Evolutionary conservation across 2,888 invertebrate genomes (phyloP).

Genomic region (Brachyopa scutellaris): DNA sequence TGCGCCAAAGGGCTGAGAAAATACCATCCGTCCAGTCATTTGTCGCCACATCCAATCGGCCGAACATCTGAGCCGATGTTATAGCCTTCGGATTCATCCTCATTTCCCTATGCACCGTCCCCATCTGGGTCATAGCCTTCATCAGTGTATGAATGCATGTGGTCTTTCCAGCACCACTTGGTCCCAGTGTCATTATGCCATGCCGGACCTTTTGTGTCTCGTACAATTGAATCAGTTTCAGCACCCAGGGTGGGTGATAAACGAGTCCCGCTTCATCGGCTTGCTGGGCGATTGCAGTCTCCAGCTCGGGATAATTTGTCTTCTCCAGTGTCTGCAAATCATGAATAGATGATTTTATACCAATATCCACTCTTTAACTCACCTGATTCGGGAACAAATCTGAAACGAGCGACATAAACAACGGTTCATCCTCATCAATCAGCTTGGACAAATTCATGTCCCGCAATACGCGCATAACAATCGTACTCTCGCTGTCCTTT

Average conservation of each 20-base stretch:
- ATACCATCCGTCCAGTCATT: slow-evolving; percentile 99
- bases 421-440: slow-evolving; percentile 98
- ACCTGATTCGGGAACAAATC: slow-evolving; percentile 97
- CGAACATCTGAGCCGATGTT: slow-evolving; percentile 98
- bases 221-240: slow-evolving; percentile 97
- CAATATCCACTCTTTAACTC: slow-evolving; percentile 20
- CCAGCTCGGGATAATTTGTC: slow-evolving; percentile 93
- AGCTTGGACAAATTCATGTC: slow-evolving; percentile 99
- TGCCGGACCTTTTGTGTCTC: slow-evolving; percentile 97
- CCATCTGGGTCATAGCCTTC: slow-evolving; percentile 93
- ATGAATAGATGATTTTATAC: background rate
- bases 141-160: slow-evolving; percentile 93
- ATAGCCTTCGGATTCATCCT: slow-evolving; percentile 99
- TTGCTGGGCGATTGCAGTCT: slow-evolving; percentile 92
- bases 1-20: slow-evolving; percentile 97
- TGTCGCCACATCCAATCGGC: slow-evolving; percentile 96
- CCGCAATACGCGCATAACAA: slow-evolving; percentile 97
- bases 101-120: slow-evolving; percentile 94
- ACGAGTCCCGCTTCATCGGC: slow-evolving; percentile 91
- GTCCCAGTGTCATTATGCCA: slow-evolving; percentile 97
- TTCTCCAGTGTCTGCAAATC: slow-evolving; percentile 88
- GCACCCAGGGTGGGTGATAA: slow-evolving; percentile 96
- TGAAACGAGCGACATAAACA: slow-evolving; percentile 97
- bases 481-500: slow-evolving; percentile 96
- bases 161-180: slow-evolving; percentile 97